phyloP scores from a whole-genome alignment of 30 jellyfish, hydroid and myxozoan species.

The Catostylus mosaicus region DNA sequence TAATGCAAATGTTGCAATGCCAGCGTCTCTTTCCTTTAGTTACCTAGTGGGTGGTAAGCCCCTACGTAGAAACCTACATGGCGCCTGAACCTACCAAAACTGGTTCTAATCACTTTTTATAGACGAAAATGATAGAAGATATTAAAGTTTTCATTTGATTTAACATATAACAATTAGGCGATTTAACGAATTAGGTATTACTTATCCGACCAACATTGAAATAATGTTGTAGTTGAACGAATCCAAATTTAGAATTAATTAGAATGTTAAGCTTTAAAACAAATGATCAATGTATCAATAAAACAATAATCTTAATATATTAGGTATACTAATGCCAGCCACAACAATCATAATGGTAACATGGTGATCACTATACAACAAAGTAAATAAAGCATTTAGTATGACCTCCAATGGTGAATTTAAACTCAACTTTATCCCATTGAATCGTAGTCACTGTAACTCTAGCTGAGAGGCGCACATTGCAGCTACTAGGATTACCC shows the following conservation, averaged over 20 bases:
- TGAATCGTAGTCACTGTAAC: too few relatives aligned
- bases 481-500: too few relatives aligned
- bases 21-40: neutral
- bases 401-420: too few relatives aligned
- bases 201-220: neutral
- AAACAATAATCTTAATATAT: neutral
- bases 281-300: neutral
- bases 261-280: neutral
- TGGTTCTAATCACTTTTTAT: neutral
- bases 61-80: neutral
- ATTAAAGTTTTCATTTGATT: neutral
- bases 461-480: too few relatives aligned
- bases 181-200: neutral
- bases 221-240: neutral
- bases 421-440: too few relatives aligned
- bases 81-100: neutral
- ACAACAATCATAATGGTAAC: neutral
- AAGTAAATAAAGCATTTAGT: too few relatives aligned
- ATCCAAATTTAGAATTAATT: neutral
- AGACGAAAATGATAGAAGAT: neutral
- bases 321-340: neutral
- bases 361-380: neutral
- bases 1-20: too few relatives aligned
- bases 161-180: neutral
- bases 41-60: conserved; percentile 2